Percentiles rank a stretch among this genome's conserved stretches.
Conservation (phyloP, 2,888 invertebrate species). For the Mesorhabditis sp. region DNA sequence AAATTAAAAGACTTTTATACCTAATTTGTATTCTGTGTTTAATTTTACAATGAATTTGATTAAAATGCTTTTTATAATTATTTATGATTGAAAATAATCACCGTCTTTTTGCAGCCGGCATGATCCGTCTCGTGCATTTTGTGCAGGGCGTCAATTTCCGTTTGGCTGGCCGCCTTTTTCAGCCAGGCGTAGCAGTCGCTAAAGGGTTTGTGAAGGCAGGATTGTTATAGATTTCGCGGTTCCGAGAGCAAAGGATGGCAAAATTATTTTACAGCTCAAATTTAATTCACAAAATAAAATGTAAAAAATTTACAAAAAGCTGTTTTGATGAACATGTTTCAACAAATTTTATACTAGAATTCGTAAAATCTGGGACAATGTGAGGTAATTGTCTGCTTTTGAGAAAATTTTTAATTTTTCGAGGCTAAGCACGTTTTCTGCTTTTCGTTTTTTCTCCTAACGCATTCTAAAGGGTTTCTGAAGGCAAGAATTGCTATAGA, state of each 20-base stretch:
- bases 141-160: slow-evolving; percentile 40
- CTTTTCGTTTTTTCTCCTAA: no score
- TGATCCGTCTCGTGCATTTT: slow-evolving; percentile 40
- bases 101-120: slow-evolving; percentile 34
- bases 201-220: neutral
- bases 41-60: no score
- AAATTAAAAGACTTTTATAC: no score
- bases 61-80: no score
- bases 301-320: neutral
- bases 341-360: no score
- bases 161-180: slow-evolving; percentile 37
- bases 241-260: neutral
- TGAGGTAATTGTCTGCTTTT: no score
- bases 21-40: no score
- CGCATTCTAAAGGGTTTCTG: no score
- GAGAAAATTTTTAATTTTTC: no score
- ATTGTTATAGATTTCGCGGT: neutral
- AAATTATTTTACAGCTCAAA: neutral
- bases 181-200: slow-evolving; percentile 44
- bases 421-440: no score
- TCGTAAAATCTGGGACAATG: no score
- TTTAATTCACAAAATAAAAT: neutral
- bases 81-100: neutral
- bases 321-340: neutral
- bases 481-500: no score